A percentile compares a stretch with the other conserved stretches of the same genome.
Conservation (phyloP, 2,797 vertebrate genomes). For the Catostomus latipinnis region DNA sequence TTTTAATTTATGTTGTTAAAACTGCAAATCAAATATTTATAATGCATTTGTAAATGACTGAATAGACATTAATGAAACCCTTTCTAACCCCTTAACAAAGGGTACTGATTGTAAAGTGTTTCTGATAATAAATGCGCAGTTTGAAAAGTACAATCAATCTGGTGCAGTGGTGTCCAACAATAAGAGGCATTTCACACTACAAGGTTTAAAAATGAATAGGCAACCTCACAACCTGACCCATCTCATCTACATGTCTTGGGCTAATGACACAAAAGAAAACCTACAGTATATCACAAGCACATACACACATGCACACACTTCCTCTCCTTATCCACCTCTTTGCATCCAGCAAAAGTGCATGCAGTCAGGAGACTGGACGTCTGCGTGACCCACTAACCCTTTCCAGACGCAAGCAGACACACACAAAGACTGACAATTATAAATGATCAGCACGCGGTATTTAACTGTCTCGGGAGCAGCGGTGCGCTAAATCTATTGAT, state of each 20-base stretch:
- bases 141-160: not conserved
- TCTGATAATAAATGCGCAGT: too few species aligned
- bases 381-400: slow-evolving; percentile 63
- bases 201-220: not conserved
- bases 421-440: slow-evolving; percentile 41
- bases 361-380: slow-evolving; percentile 41
- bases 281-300: slow-evolving; percentile 5
- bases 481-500: slow-evolving; percentile 32
- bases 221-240: slow-evolving; percentile 16
- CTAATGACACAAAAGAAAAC: slow-evolving; percentile 8
- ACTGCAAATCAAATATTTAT: too few species aligned
- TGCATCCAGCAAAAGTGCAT: slow-evolving; percentile 21
- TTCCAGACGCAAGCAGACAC: slow-evolving; percentile 47
- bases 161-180: not conserved
- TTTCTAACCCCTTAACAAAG: too few species aligned
- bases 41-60: too few species aligned
- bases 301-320: slow-evolving; percentile 33
- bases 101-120: too few species aligned
- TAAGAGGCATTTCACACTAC: slow-evolving; percentile 1
- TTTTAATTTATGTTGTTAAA: too few species aligned
- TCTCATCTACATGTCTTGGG: slow-evolving; percentile 10
- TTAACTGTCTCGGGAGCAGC: slow-evolving; percentile 24
- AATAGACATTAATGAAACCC: too few species aligned
- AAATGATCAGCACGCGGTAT: slow-evolving; percentile 17
- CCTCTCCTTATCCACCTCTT: slow-evolving; percentile 39